Evolutionary conservation across 2,113 vertebrate genomes (phyloP).

Genomic region (Coracopsis vasa): DNA sequence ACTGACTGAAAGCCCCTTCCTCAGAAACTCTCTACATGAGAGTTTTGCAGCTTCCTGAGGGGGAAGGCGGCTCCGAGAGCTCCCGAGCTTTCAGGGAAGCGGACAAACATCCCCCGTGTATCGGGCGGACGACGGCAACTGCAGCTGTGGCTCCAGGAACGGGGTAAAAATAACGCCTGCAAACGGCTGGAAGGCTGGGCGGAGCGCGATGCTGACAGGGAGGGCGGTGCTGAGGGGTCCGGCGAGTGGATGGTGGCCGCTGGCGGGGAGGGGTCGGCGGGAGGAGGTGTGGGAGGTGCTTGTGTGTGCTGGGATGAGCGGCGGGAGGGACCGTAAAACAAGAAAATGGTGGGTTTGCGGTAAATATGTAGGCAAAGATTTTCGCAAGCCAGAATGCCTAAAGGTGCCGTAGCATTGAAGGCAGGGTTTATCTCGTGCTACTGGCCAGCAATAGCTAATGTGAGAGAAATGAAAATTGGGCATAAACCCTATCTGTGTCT

Average conservation of each 20-base stretch:
- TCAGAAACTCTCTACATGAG: rapidly evolving
- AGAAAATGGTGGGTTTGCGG: rapidly evolving
- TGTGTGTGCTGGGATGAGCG: rapidly evolving
- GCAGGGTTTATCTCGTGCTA: neutral
- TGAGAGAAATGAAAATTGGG: neutral
- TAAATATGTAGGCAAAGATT: too few species aligned
- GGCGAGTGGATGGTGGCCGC: neutral
- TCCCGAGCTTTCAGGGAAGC: rapidly evolving
- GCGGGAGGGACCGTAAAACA: rapidly evolving
- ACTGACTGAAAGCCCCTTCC: neutral
- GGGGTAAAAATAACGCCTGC: rapidly evolving
- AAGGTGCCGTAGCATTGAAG: neutral
- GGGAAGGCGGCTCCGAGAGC: rapidly evolving
- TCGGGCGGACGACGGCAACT: rapidly evolving
- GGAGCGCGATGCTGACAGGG: neutral
- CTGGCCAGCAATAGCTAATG: neutral
- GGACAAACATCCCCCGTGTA: too few species aligned
- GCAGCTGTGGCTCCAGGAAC: rapidly evolving
- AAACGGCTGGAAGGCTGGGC: rapidly evolving
- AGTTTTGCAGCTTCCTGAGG: rapidly evolving
- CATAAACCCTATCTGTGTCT: neutral
- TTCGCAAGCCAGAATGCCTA: neutral
- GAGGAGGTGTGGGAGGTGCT: rapidly evolving
- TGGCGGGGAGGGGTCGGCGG: rapidly evolving
- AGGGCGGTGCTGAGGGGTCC: rapidly evolving